phyloP scores from a whole-genome alignment of 2,888 invertebrate species.

The Patella depressa region DNA sequence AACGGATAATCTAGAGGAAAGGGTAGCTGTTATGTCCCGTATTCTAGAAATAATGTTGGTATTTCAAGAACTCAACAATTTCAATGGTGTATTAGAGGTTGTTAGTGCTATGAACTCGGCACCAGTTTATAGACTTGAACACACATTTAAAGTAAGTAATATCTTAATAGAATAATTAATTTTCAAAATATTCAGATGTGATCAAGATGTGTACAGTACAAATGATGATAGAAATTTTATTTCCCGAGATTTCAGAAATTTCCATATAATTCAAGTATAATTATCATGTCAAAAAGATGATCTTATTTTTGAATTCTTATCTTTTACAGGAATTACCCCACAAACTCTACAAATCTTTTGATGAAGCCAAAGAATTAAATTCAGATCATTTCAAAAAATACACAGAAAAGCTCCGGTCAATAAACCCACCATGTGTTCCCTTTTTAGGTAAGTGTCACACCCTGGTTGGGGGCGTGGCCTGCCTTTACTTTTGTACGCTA shows the following conservation, averaged over 20 bases:
- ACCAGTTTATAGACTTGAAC: slow-evolving; percentile 88
- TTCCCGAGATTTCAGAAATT: too few species aligned
- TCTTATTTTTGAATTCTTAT: not conserved
- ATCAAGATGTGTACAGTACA: too few species aligned
- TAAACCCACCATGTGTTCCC: slow-evolving; percentile 99
- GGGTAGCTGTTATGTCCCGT: slow-evolving; percentile 89
- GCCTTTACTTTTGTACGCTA: too few species aligned
- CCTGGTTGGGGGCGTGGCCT: too few species aligned
- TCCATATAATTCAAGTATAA: too few species aligned
- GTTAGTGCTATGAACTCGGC: slow-evolving; percentile 93
- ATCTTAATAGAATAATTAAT: not conserved
- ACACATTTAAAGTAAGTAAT: slow-evolving; percentile 75
- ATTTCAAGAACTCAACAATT: slow-evolving; percentile 96
- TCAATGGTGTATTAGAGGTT: slow-evolving; percentile 95
- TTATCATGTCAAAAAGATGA: too few species aligned
- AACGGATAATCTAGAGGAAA: slow-evolving; percentile 94
- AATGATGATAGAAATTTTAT: too few species aligned
- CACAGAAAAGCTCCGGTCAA: slow-evolving; percentile 92
- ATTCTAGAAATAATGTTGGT: slow-evolving; percentile 95
- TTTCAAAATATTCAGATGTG: too few species aligned
- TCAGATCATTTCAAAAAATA: slow-evolving; percentile 92
- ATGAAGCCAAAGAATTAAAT: slow-evolving; percentile 89
- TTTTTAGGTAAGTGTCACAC: slow-evolving; percentile 81
- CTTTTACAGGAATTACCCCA: slow-evolving; percentile 61
- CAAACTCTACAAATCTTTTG: slow-evolving; percentile 82